These are phyloP conservation scores for Dastarcus helophoroides DNA, from an alignment of 2,888 invertebrate species.

Conservation along the genomic window DNA sequence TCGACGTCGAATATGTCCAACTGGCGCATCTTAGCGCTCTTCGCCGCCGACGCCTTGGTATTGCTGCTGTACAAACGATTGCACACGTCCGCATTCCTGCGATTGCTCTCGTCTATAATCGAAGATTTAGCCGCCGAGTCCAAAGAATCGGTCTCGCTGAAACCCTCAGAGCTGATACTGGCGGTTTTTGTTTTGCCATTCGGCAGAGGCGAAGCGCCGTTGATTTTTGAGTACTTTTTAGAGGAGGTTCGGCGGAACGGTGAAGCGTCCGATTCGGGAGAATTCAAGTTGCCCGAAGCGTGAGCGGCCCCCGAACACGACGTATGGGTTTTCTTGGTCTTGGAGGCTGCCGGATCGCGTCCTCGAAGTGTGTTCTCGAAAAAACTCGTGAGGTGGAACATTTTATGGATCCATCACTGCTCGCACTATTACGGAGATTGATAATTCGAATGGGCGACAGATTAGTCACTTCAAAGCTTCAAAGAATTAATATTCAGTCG, in stretches of 20 bases:
- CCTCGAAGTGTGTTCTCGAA: constrained; percentile 49
- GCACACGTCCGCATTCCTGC: constrained; percentile 27
- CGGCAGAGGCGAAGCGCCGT: constrained; percentile 16
- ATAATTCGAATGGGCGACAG: too few relatives aligned
- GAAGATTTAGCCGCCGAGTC: constrained; percentile 34
- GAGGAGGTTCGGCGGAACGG: constrained; percentile 37
- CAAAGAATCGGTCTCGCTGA: constrained; percentile 55
- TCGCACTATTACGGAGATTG: too few relatives aligned
- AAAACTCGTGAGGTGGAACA: constrained; percentile 19
- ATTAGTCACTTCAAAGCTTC: too few relatives aligned
- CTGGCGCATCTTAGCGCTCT: constrained; percentile 48
- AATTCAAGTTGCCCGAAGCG: constrained; percentile 50
- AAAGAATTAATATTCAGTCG: too few relatives aligned
- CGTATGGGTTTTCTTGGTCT: constrained; percentile 40
- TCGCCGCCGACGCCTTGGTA: constrained; percentile 49
- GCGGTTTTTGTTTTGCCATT: constrained; percentile 32
- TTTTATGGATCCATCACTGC: constrained; percentile 29
- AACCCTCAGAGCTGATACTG: constrained; percentile 53
- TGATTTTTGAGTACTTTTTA: constrained; percentile 30
- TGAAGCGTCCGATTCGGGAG: constrained; percentile 30
- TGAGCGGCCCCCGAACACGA: constrained; percentile 68
- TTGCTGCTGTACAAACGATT: constrained; percentile 45
- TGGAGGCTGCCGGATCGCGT: constrained; percentile 15
- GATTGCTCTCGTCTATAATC: constrained; percentile 20
- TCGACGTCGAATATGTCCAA: constrained; percentile 39